phyloP scores from a whole-genome alignment of 1,140 invertebrate species.

The Sycophila sp. region DNA sequence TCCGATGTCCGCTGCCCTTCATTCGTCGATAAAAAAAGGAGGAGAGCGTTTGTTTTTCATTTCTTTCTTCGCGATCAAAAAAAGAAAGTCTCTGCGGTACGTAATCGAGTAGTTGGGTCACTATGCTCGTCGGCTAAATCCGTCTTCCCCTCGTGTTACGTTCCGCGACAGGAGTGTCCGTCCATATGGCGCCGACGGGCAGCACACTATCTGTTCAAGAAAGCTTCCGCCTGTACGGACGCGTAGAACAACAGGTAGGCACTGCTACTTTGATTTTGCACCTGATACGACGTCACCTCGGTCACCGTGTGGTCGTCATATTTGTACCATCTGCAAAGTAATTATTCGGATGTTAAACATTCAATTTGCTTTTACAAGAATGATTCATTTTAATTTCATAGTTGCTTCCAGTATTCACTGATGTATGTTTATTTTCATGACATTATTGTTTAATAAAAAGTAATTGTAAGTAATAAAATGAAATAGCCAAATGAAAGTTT shows the following conservation, averaged over 20 bases:
- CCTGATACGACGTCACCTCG: slow-evolving; percentile 74
- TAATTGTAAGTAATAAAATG: too few relatives aligned
- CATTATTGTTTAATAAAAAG: too few relatives aligned
- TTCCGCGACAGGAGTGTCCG: not conserved
- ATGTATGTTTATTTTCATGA: too few relatives aligned
- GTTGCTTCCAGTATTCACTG: too few relatives aligned
- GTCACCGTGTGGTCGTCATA: slow-evolving; percentile 89
- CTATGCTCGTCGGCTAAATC: not conserved
- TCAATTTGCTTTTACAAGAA: too few relatives aligned
- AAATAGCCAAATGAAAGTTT: too few relatives aligned
- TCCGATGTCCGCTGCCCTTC: not conserved
- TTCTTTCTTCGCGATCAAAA: not conserved
- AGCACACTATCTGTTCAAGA: slow-evolving; percentile 23
- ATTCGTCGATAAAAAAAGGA: too few relatives aligned
- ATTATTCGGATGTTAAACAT: slow-evolving; percentile 5
- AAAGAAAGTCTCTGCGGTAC: not conserved
- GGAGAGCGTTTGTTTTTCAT: too few relatives aligned
- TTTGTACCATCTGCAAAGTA: slow-evolving; percentile 81
- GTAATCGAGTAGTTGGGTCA: not conserved
- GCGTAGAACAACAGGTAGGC: slow-evolving; percentile 86
- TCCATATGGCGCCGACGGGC: not conserved
- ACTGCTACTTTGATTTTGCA: slow-evolving; percentile 74
- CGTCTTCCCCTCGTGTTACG: slow-evolving; percentile 7
- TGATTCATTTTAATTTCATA: too few relatives aligned
- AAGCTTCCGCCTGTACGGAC: slow-evolving; percentile 42